Evolutionary conservation across 2,797 vertebrate genomes (phyloP).

Genomic region (Mallotus villosus): DNA sequence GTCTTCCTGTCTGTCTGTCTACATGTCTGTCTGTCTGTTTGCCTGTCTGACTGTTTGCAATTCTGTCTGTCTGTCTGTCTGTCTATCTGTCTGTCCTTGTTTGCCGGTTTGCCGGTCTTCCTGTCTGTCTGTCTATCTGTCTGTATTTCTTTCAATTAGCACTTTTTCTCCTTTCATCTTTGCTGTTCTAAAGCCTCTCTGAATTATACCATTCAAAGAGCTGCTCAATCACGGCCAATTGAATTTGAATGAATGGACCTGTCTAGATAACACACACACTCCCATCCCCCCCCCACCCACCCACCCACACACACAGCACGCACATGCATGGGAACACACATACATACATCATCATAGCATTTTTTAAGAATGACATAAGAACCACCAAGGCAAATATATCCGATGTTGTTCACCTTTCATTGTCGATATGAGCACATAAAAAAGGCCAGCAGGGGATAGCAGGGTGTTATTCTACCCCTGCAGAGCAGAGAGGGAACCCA

Average conservation of each 20-base stretch:
- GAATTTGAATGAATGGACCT: constrained; percentile 17
- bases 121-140: background rate
- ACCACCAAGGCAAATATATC: background rate
- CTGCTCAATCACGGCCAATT: constrained; percentile 36
- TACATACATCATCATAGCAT: background rate
- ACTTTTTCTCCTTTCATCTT: constrained; percentile 43
- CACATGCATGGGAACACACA: background rate
- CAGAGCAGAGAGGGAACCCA: constrained; percentile 27
- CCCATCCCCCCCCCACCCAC: background rate
- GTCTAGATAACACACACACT: constrained; percentile 7
- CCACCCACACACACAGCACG: background rate
- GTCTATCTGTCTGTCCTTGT: background rate
- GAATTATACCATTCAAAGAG: constrained; percentile 60
- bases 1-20: background rate
- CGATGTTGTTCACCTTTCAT: background rate
- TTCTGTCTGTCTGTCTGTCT: background rate
- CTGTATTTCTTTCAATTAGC: constrained; percentile 7
- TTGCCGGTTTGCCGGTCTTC: background rate
- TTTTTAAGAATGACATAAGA: background rate
- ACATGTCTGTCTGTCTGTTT: background rate
- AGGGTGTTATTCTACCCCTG: constrained; percentile 34
- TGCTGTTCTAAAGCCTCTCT: constrained; percentile 31
- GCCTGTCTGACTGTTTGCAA: background rate
- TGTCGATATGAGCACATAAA: constrained; percentile 22
- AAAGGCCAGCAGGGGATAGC: constrained; percentile 26